A percentile compares a stretch with the other conserved stretches of the same genome.
Conservation (phyloP, 2,888 invertebrate genomes). For the Xestia ashworthii region DNA sequence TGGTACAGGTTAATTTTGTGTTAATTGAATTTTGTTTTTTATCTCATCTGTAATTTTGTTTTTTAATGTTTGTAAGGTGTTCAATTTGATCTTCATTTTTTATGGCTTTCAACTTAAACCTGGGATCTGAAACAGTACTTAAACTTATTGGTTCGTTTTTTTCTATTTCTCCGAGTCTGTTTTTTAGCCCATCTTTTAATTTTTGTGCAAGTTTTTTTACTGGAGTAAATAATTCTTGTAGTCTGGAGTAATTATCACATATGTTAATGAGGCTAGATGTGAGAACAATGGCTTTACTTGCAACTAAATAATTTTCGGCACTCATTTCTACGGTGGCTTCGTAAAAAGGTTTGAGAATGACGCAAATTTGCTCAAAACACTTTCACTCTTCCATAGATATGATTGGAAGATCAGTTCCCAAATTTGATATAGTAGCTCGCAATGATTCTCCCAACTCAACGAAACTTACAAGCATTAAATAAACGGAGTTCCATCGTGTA, state of each 20-base stretch:
- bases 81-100: not conserved
- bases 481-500: not conserved
- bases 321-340: constrained; percentile 11
- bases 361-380: constrained; percentile 5
- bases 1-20: no score
- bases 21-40: no score
- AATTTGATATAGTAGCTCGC: constrained; percentile 1
- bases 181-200: no score
- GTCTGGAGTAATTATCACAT: not conserved
- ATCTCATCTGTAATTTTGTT: no score
- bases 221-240: not conserved
- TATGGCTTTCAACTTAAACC: constrained; percentile 4
- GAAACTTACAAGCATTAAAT: constrained; percentile 4
- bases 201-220: not conserved
- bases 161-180: not conserved
- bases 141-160: not conserved
- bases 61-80: not conserved
- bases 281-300: not conserved
- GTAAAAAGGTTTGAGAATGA: constrained; percentile 8
- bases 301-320: constrained; percentile 13
- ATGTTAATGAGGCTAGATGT: constrained; percentile 5
- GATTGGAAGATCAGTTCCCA: constrained; percentile 1
- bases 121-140: constrained; percentile 10
- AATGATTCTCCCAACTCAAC: constrained; percentile 6
- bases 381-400: constrained; percentile 9